Conservation (phyloP, 2,797 vertebrate species). For the Argyrosomus regius region DNA sequence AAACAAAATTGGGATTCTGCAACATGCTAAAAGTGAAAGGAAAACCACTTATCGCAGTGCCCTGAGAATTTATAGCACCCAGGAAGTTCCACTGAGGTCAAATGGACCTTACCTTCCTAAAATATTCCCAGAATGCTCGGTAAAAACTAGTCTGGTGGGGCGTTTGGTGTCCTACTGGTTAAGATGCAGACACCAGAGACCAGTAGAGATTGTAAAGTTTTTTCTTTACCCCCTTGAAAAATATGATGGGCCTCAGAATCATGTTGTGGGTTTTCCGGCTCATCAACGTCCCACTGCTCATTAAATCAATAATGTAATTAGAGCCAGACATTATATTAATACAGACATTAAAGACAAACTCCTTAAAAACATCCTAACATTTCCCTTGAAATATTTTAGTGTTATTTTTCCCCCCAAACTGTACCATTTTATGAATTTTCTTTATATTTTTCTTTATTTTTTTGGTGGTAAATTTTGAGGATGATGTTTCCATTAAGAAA, state of each 20-base stretch:
- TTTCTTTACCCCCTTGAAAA: background rate
- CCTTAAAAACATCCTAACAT: no score
- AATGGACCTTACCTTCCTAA: no score
- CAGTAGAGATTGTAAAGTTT: no score
- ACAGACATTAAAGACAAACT: no score
- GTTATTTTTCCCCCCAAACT: no score
- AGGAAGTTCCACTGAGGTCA: background rate
- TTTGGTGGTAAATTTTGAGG: background rate
- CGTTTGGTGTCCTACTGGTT: no score
- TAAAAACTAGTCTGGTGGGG: no score
- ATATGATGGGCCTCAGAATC: background rate
- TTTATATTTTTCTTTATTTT: background rate
- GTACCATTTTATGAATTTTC: no score
- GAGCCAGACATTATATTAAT: background rate
- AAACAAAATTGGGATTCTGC: background rate
- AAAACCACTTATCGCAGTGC: background rate
- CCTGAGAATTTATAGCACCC: background rate
- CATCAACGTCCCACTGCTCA: background rate
- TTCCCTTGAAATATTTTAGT: no score
- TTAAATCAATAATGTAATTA: constrained; percentile 21
- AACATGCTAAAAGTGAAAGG: constrained; percentile 1
- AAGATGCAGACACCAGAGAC: no score
- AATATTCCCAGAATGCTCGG: no score
- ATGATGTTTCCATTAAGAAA: background rate
- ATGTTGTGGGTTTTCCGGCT: background rate